Conservation (phyloP, 2,888 invertebrate species). For the Lasioglossum oenotherae region DNA sequence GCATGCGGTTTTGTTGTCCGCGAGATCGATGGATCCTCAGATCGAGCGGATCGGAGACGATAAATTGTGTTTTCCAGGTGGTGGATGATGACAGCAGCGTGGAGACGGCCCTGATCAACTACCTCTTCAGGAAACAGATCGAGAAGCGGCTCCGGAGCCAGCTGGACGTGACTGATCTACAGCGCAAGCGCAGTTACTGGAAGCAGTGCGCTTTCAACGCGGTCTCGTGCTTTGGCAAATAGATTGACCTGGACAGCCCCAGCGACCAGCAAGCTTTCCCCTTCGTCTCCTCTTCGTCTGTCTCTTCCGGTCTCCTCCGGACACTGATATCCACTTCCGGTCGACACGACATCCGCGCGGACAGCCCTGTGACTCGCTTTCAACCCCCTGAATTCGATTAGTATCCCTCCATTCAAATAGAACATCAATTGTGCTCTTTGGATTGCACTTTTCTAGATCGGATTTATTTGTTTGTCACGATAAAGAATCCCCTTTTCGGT, state of each 20-base stretch:
- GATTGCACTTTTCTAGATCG: neutral
- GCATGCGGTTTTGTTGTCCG: neutral
- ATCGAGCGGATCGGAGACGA: neutral
- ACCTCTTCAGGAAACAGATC: conserved; percentile 85
- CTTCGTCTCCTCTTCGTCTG: neutral
- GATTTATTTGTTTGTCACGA: neutral
- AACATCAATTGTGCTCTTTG: neutral
- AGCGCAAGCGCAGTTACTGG: conserved; percentile 86
- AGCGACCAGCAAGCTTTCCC: conserved; percentile 9
- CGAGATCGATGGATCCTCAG: neutral
- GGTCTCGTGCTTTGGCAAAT: conserved; percentile 86
- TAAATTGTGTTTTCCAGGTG: conserved; percentile 71
- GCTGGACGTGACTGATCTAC: conserved; percentile 84
- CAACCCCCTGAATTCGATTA: neutral
- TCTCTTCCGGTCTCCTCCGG: neutral
- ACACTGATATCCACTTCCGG: neutral
- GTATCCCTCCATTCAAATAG: neutral
- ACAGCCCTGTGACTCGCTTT: neutral
- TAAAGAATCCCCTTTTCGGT: too few relatives aligned
- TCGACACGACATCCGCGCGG: neutral
- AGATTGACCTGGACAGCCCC: conserved; percentile 56
- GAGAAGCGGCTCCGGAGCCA: conserved; percentile 84
- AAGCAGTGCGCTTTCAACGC: conserved; percentile 87
- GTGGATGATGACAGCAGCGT: conserved; percentile 82
- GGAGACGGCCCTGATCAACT: conserved; percentile 85